Conservation (phyloP, 2,888 invertebrate species). For the Augochlorella aurata region DNA sequence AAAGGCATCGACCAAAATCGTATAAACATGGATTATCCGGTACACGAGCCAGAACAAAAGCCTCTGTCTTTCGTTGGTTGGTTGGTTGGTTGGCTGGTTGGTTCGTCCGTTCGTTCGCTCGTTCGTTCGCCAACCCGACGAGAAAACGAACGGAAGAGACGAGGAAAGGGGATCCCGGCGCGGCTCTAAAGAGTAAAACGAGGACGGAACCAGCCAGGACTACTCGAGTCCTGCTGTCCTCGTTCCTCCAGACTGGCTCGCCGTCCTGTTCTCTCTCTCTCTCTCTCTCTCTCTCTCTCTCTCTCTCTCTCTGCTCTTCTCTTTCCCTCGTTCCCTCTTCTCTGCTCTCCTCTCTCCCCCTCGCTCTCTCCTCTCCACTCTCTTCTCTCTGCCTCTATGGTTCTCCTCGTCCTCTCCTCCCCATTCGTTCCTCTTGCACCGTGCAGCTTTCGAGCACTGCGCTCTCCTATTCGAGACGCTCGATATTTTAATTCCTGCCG, state of each 20-base stretch:
- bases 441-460: constrained; percentile 32
- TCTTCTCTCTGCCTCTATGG: background rate
- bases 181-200: background rate
- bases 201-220: constrained; percentile 20
- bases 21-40: constrained; percentile 60
- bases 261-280: background rate
- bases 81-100: background rate
- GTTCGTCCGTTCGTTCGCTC: background rate
- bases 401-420: background rate
- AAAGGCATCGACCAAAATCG: constrained; percentile 49
- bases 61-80: constrained; percentile 36
- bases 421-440: constrained; percentile 18
- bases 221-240: constrained; percentile 25
- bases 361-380: background rate
- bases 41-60: constrained; percentile 66
- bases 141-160: constrained; percentile 7
- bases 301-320: background rate
- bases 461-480: constrained; percentile 51
- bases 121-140: constrained; percentile 8
- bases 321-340: background rate
- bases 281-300: background rate
- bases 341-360: background rate
- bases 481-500: constrained; percentile 68
- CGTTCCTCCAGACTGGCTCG: background rate
- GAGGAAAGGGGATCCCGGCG: constrained; percentile 4